A percentile compares a stretch with the other conserved stretches of the same genome.
Conservation (phyloP, 2,888 invertebrate genomes). For the Plagodis pulveraria region DNA sequence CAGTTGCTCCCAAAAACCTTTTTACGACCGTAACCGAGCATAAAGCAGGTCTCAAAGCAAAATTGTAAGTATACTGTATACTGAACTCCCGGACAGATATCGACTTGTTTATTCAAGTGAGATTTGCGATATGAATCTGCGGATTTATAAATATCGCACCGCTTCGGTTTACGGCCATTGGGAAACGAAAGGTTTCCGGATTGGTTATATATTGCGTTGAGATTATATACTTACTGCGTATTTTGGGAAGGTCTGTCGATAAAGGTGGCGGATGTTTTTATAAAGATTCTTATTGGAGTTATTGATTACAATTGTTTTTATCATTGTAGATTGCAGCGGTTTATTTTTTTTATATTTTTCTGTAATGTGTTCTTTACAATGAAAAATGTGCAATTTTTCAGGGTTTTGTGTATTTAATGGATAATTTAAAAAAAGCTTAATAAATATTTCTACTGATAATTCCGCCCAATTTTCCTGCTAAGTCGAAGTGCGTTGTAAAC, state of each 20-base stretch:
- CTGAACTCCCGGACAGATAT: slow-evolving; percentile 13
- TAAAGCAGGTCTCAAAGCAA: neutral
- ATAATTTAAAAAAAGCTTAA: no score
- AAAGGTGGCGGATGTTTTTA: slow-evolving; percentile 6
- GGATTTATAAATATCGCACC: slow-evolving; percentile 29
- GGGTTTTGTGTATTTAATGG: no score
- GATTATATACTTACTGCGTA: neutral
- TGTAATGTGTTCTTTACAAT: no score
- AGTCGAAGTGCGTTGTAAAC: no score
- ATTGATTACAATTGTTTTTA: no score
- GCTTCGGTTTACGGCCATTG: slow-evolving; percentile 18
- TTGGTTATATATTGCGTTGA: slow-evolving; percentile 2
- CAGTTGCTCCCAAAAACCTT: no score
- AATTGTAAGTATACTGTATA: slow-evolving; percentile 10
- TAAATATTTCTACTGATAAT: no score
- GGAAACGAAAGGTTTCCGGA: slow-evolving; percentile 19
- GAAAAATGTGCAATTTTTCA: no score
- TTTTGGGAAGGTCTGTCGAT: slow-evolving; percentile 14
- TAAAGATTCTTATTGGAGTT: no score
- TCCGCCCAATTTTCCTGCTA: no score
- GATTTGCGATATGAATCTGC: slow-evolving; percentile 26
- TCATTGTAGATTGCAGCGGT: no score
- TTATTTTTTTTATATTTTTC: no score
- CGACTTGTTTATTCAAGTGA: slow-evolving; percentile 28
- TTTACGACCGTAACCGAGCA: neutral